Evolutionary conservation across 2,888 invertebrate genomes (phyloP).

Genomic region (Disparrhopalites patrizii): DNA sequence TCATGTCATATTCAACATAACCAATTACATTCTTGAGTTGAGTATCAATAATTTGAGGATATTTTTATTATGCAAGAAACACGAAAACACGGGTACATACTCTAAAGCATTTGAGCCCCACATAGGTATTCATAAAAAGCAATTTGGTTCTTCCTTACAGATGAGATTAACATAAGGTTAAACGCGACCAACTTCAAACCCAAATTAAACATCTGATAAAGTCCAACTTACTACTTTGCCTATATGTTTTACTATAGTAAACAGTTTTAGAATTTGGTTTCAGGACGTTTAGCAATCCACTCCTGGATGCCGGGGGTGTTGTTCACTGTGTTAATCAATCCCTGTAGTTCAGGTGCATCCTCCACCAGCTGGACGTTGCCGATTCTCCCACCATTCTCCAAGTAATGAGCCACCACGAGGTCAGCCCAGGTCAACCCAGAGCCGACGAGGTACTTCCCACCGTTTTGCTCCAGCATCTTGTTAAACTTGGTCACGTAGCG

Average conservation of each 20-base stretch:
- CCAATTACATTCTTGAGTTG: too few relatives aligned
- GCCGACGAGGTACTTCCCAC: not conserved
- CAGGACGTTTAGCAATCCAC: not conserved
- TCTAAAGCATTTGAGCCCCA: not conserved
- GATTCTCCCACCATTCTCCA: not conserved
- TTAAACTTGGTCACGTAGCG: not conserved
- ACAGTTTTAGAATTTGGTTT: not conserved
- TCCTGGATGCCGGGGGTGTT: not conserved
- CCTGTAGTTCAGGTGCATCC: not conserved
- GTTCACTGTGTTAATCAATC: not conserved
- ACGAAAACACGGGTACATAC: too few relatives aligned
- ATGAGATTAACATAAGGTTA: too few relatives aligned
- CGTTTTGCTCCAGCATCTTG: not conserved
- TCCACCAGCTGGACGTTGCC: not conserved
- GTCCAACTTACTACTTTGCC: too few relatives aligned
- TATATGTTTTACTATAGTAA: too few relatives aligned
- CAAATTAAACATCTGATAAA: too few relatives aligned
- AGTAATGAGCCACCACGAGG: not conserved
- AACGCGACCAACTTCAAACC: too few relatives aligned
- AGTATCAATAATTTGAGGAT: too few relatives aligned
- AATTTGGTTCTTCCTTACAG: not conserved
- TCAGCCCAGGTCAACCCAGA: not conserved
- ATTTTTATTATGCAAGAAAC: too few relatives aligned
- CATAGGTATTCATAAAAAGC: not conserved
- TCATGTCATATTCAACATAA: too few relatives aligned